These are phyloP conservation scores for Polypterus bichir DNA, from an alignment of 2,113 vertebrate species.

Conservation along the genomic window DNA sequence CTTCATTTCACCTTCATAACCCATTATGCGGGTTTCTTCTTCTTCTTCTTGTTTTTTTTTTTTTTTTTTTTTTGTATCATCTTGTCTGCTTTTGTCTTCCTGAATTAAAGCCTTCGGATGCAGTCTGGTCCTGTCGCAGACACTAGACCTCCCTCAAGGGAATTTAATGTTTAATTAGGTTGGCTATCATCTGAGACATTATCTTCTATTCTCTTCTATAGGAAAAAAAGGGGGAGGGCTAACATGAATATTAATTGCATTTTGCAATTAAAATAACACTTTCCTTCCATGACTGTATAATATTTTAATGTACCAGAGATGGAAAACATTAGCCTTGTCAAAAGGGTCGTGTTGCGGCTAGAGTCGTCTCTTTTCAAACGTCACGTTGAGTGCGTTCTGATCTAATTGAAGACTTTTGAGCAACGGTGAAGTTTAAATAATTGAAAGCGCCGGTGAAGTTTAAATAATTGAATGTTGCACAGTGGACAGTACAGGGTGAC, in stretches of 20 bases:
- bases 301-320: constrained; percentile 14
- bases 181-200: constrained; percentile 9
- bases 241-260: constrained; percentile 22
- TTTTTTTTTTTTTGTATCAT: too few species aligned
- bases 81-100: too few species aligned
- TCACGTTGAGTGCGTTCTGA: too few species aligned
- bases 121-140: neutral
- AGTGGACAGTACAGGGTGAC: too few species aligned
- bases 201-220: constrained; percentile 15
- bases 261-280: constrained; percentile 21
- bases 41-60: too few species aligned
- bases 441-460: too few species aligned
- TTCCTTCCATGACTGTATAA: constrained; percentile 13
- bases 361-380: neutral
- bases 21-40: too few species aligned
- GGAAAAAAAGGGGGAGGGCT: constrained; percentile 8
- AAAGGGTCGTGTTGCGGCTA: constrained; percentile 8
- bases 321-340: constrained; percentile 1
- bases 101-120: too few species aligned
- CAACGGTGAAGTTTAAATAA: too few species aligned
- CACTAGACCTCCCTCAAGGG: constrained; percentile 1
- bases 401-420: too few species aligned
- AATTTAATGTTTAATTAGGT: constrained; percentile 11
- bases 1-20: too few species aligned
- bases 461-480: too few species aligned